Base-by-base conservation (phyloP, 2,888 invertebrate species). In the Pseudanteris insignis region DNA sequence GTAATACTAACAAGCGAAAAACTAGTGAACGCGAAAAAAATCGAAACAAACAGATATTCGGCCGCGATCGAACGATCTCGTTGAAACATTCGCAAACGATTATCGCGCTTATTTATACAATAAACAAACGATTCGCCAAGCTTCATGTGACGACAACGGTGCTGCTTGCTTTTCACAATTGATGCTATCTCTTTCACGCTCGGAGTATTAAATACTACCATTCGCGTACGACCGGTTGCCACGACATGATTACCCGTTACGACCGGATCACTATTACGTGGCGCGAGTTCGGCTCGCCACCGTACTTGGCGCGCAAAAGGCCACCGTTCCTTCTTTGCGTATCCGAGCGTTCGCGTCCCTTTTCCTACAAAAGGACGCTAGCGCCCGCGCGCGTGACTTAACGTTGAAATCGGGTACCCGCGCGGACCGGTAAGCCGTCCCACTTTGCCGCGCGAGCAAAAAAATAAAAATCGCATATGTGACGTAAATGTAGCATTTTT, bases 231-330 rank as follows among this genome's bases (percentile, higher is more conserved):
- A 67, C 66, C 64, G 66, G 66, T 67, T 63, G 64, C 55, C 65
- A 65, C 64, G 67, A 66, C 67, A 67, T 65, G 70, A 68, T 71
- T 68, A 68, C 66, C 60, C 58, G 66, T 67, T 66, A 67, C 53
- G 66, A 47, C 51, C 38, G 21, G 38, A 18, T 18, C 6, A 14
- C 32, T 43, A 50, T 50, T 58, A 50, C 33, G 48, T 30, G 24
- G 34, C 15, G 18, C 38, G 11, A 26, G 40, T 29, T 29, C 40
- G 26, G 7, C 5, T 9, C 28, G 8, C 10, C 34, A 34, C 59
- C 58, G 59, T 59, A 59, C 51, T 59, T 59, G 58, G 51, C 18
- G 34, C 26, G 38, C 34, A 29, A 34, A 46, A 12, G 21, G 33
- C 30, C 33, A 18, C 29, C 51, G 46, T 51, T 44, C 46, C 30